phyloP scores from a whole-genome alignment of 2,113 vertebrate species.

The Etheostoma spectabile region DNA sequence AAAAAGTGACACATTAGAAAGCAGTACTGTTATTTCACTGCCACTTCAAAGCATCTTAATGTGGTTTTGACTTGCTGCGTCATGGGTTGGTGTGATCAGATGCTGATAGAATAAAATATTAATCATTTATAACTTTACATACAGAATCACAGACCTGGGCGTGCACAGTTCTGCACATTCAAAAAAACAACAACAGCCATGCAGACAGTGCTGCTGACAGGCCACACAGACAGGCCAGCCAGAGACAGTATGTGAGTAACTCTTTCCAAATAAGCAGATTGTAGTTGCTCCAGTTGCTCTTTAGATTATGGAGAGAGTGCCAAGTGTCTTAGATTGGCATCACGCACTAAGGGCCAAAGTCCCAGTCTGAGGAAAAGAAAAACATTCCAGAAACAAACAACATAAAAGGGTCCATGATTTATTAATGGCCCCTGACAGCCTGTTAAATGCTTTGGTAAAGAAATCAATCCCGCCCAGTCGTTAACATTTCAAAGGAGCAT shows the following conservation, averaged over 20 bases:
- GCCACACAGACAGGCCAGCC: background rate
- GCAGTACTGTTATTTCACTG: background rate
- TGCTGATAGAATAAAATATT: background rate
- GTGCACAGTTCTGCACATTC: background rate
- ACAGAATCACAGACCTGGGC: no score
- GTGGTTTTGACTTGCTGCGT: background rate
- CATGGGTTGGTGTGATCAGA: background rate
- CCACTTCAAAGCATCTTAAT: background rate
- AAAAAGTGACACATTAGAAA: background rate
- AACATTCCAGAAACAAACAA: constrained; percentile 20
- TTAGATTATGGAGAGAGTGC: constrained; percentile 36
- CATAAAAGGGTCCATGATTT: constrained; percentile 2
- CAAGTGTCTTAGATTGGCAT: constrained; percentile 35
- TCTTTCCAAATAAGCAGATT: constrained; percentile 50
- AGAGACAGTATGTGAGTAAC: constrained; percentile 15
- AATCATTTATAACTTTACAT: background rate
- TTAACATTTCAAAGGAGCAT: background rate
- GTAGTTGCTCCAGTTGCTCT: constrained; percentile 30
- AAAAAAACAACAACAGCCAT: no score
- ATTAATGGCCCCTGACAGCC: background rate
- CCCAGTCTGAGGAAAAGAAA: constrained; percentile 11
- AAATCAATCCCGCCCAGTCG: background rate
- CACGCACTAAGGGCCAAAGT: background rate
- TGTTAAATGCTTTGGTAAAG: constrained; percentile 1
- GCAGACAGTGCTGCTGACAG: background rate